phyloP scores from a whole-genome alignment of 2,888 invertebrate species.

The Apamea epomidion region DNA sequence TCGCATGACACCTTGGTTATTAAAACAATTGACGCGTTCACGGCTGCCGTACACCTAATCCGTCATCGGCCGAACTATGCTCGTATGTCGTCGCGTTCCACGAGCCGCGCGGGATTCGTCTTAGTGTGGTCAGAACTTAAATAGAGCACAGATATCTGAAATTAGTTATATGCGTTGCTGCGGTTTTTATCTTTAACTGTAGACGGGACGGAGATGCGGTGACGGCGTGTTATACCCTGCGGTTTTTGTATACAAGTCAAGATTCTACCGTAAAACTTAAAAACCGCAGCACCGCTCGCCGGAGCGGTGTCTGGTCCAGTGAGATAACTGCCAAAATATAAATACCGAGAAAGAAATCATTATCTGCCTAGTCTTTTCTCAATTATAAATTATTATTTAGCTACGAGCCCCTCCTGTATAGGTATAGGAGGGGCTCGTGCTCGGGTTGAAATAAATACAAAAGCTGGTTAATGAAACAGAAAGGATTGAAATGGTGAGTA shows the following conservation, averaged over 20 bases:
- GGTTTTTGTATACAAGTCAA: background rate
- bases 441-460: background rate
- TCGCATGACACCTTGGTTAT: no score
- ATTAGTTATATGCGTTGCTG: background rate
- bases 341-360: background rate
- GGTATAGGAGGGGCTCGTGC: no score
- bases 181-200: background rate
- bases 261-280: background rate
- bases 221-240: background rate
- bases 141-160: background rate
- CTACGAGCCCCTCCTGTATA: background rate
- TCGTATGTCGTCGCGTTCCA: background rate
- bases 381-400: no score
- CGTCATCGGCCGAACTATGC: background rate
- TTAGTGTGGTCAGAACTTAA: background rate
- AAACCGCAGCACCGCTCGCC: background rate
- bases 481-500: conserved; percentile 27
- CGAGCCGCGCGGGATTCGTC: rapidly evolving
- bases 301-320: no score
- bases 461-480: conserved; percentile 15
- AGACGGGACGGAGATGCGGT: background rate
- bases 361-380: no score
- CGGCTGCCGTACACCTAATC: background rate
- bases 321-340: background rate
- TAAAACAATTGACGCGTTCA: background rate